These are phyloP conservation scores for Acromyrmex echinatior DNA, from an alignment of 1,140 invertebrate genomes.

Conservation along the genomic window DNA sequence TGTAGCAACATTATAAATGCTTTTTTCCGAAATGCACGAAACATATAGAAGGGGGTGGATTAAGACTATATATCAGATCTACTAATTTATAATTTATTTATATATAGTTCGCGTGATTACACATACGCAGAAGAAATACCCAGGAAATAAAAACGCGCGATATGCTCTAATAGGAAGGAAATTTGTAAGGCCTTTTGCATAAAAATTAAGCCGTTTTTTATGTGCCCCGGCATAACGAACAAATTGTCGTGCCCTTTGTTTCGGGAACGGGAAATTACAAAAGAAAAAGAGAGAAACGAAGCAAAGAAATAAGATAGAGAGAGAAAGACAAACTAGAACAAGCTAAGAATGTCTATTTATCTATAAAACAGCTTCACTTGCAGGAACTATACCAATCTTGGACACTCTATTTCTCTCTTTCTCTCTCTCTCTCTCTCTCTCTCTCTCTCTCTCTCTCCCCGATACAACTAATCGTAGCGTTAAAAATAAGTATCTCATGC, in stretches of 20 bases:
- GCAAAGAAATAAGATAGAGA: conserved; percentile 55
- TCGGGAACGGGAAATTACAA: conserved; percentile 40
- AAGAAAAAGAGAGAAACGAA: conserved; percentile 57
- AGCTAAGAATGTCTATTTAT: conserved; percentile 5
- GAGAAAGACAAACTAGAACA: conserved; percentile 60
- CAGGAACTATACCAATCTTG: conserved; percentile 42
- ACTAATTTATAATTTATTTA: conserved; percentile 85
- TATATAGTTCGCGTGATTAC: conserved; percentile 69
- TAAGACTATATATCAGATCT: conserved; percentile 82
- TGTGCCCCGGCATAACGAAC: conserved; percentile 42
- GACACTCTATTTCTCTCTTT: conserved; percentile 1
- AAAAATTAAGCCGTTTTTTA: conserved; percentile 83
- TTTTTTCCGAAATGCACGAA: conserved; percentile 89
- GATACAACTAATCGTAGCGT: conserved; percentile 66
- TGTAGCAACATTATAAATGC: conserved; percentile 86
- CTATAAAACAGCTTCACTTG: conserved; percentile 9
- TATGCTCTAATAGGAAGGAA: conserved; percentile 70
- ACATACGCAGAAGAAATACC: conserved; percentile 65
- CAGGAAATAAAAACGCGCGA: conserved; percentile 52
- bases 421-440: background rate
- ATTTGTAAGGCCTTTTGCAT: conserved; percentile 84
- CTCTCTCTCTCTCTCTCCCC: background rate
- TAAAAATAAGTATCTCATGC: conserved; percentile 67
- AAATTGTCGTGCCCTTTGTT: conserved; percentile 75
- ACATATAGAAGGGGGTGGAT: conserved; percentile 89